These are phyloP conservation scores for Ophiothrix spiculata DNA, from an alignment of 35 echinoderm and acorn worm species.

Conservation along the genomic window DNA sequence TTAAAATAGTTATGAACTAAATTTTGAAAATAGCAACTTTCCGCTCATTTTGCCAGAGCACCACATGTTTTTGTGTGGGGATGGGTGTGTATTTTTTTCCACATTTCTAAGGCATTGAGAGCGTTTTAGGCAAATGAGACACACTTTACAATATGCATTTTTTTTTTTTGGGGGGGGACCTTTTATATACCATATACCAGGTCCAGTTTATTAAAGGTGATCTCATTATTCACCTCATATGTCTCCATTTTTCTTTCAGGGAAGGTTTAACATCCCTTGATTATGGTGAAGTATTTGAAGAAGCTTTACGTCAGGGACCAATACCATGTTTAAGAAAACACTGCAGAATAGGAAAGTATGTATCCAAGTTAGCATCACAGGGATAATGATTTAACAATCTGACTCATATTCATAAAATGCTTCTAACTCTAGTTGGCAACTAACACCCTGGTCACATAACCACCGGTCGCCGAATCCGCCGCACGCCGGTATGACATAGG, in stretches of 20 bases:
- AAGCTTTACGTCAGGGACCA: constrained; percentile 42
- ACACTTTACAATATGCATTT: no score
- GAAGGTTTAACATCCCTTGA: constrained; percentile 37
- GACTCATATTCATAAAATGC: neutral
- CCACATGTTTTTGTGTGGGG: neutral
- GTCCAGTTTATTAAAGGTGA: neutral
- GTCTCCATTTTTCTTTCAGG: constrained; percentile 24
- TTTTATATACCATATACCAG: neutral
- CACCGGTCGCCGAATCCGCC: no score
- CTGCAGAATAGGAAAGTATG: constrained; percentile 63
- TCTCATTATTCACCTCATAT: neutral
- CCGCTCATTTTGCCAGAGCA: no score
- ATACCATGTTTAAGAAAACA: constrained; percentile 37
- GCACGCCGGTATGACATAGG: no score
- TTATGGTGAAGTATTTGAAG: constrained; percentile 75
- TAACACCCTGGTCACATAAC: no score
- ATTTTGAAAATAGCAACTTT: no score
- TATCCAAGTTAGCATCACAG: neutral
- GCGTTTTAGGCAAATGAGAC: no score
- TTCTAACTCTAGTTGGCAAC: no score
- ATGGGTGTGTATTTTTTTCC: neutral
- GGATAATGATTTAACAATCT: neutral
- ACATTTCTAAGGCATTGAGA: no score
- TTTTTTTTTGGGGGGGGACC: no score
- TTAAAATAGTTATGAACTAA: no score